phyloP scores from a whole-genome alignment of 2,888 invertebrate species.

The Zele albiditarsus region DNA sequence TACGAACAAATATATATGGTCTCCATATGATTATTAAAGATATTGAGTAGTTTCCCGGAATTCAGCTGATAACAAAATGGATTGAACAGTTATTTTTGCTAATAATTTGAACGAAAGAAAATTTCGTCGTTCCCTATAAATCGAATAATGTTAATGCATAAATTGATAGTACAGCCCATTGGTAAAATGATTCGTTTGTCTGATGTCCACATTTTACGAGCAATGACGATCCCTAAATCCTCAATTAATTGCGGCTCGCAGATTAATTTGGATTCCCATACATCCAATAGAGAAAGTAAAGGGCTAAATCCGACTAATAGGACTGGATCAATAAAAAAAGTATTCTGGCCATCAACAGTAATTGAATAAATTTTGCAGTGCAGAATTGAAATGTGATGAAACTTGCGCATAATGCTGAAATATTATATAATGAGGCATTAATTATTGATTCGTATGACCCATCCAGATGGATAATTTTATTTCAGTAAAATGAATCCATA shows the following conservation, averaged over 20 bases:
- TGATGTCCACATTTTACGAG: slow-evolving; percentile 37
- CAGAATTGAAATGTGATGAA: too few species aligned
- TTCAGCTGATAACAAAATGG: too few species aligned
- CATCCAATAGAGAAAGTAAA: background rate
- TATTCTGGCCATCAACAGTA: background rate
- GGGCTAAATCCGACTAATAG: background rate
- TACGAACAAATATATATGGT: too few species aligned
- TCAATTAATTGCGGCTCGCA: background rate
- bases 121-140: background rate
- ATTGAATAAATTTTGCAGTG: too few species aligned
- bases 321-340: background rate
- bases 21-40: too few species aligned
- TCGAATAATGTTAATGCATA: slow-evolving; percentile 38
- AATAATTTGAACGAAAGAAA: slow-evolving; percentile 1
- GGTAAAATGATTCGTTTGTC: slow-evolving; percentile 38
- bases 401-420: too few species aligned
- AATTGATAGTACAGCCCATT: slow-evolving; percentile 35
- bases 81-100: too few species aligned
- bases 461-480: too few species aligned
- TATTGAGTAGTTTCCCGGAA: too few species aligned
- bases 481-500: too few species aligned
- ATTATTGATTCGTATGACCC: too few species aligned
- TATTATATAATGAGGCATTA: too few species aligned
- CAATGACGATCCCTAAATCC: slow-evolving; percentile 12
- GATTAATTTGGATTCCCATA: background rate